Evolutionary conservation across 2,888 invertebrate genomes (phyloP).

Genomic region (Heteropelma amictum): DNA sequence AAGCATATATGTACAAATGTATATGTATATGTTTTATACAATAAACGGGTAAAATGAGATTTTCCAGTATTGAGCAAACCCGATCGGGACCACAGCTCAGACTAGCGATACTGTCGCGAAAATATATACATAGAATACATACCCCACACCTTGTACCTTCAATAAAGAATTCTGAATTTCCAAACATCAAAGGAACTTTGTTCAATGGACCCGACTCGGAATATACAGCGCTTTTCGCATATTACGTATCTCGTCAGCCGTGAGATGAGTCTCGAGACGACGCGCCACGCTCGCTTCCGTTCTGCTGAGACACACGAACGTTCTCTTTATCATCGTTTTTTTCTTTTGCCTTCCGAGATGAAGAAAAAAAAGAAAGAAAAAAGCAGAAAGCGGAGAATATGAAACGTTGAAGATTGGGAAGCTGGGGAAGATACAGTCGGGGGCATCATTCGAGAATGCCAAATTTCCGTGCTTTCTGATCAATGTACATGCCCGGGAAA

Average conservation of each 20-base stretch:
- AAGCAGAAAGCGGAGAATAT: slow-evolving; percentile 13
- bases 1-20: background rate
- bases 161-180: slow-evolving; percentile 45
- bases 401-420: slow-evolving; percentile 38
- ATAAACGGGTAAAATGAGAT: slow-evolving; percentile 55
- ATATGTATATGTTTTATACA: slow-evolving; percentile 31
- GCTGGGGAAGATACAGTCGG: slow-evolving; percentile 6
- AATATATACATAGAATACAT: background rate
- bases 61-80: slow-evolving; percentile 53
- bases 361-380: too few relatives aligned
- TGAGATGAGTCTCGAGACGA: slow-evolving; percentile 39
- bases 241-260: slow-evolving; percentile 50
- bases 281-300: slow-evolving; percentile 12
- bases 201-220: slow-evolving; percentile 51
- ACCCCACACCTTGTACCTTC: slow-evolving; percentile 31
- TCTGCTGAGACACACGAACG: background rate
- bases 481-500: background rate
- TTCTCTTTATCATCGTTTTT: slow-evolving; percentile 14
- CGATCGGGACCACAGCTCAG: slow-evolving; percentile 16
- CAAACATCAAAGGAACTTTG: slow-evolving; percentile 57
- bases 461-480: slow-evolving; percentile 38
- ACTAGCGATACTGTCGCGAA: slow-evolving; percentile 21
- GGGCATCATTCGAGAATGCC: slow-evolving; percentile 34
- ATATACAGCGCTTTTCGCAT: slow-evolving; percentile 45
- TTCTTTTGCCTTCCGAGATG: slow-evolving; percentile 21